Base-by-base conservation (phyloP, 2,888 invertebrate species). In the Papilio elwesi region DNA sequence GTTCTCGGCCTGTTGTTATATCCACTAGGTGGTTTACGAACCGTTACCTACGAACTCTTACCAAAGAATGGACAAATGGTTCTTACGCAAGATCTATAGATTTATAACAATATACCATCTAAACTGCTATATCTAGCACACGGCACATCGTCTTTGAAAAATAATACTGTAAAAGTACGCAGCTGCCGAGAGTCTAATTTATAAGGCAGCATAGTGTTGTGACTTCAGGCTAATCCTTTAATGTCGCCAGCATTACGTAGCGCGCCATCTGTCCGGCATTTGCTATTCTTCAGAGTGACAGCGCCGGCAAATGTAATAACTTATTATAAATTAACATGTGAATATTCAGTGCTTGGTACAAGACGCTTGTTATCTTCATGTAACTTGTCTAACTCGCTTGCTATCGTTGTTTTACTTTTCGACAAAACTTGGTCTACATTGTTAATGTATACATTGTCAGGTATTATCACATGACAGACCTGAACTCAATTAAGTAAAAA, bases 181-280 rank as follows among this genome's bases (percentile, higher is more conserved):
- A 73, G 68, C 73, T 73, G 73, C 38, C 59, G 43, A 26, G 38
- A 51, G 26, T 36, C 49, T 55, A 65, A 73, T 73, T 73, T 73
- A 73, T 73, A 69, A 47, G 8, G n/a, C n/a, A 73, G 26, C 65
- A 57, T 38, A 68, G 55, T 73, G 73, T 73, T 73, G 68, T 73
- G 73, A 73, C 73, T 73, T 73, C n/a, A 36, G 26, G 43, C 68
- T 69, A 73, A 73, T 73, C 73, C 73, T 73, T 73, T 73, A 69
- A 73, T 65, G 73, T 69, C 65, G 55, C 57, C 63, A 57, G 73
- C 64, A 57, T 69, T 73, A 73, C 51, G 15, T 64, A 53, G 57
- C 36, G 64, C 57, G 47, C 68, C 73, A 73, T 69, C 73, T 69
- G 73, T 73, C 68, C 49, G 57, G 47, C 73, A 65, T 73, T 73